Evolutionary conservation across 2,113 vertebrate species (phyloP).

Genomic region (Ascaphus truei): DNA sequence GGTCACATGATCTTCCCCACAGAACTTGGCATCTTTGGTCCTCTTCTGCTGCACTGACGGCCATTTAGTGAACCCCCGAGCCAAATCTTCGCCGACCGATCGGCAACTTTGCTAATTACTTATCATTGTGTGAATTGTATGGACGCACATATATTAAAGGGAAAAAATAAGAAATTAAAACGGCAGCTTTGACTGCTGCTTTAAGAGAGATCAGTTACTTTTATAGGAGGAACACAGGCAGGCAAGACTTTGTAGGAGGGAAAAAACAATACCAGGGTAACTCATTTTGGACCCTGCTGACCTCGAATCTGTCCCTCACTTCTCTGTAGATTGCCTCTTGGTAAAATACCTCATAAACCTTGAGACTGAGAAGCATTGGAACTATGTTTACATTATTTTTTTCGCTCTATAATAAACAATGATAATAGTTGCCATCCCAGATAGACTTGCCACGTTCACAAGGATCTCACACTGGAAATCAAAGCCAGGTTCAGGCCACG

Average conservation of each 20-base stretch:
- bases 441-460: background rate
- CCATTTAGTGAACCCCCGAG: too few relatives aligned
- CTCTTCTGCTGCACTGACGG: too few relatives aligned
- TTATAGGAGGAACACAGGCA: background rate
- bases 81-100: too few relatives aligned
- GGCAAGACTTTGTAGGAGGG: background rate
- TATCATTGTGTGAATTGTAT: too few relatives aligned
- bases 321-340: background rate
- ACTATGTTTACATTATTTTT: background rate
- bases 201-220: conserved; percentile 10
- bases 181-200: too few relatives aligned
- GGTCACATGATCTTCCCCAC: too few relatives aligned
- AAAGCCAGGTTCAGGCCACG: too few relatives aligned
- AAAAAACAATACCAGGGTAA: background rate
- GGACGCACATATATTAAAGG: too few relatives aligned
- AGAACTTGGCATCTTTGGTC: too few relatives aligned
- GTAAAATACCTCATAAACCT: background rate
- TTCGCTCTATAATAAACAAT: background rate
- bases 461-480: too few relatives aligned
- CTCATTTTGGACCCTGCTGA: background rate
- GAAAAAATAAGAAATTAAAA: too few relatives aligned
- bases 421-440: background rate
- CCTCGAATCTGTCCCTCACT: background rate
- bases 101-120: too few relatives aligned
- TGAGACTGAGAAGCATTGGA: background rate